These are phyloP conservation scores for Agrotis ipsilon DNA, from an alignment of 2,888 invertebrate species.

Conservation along the genomic window DNA sequence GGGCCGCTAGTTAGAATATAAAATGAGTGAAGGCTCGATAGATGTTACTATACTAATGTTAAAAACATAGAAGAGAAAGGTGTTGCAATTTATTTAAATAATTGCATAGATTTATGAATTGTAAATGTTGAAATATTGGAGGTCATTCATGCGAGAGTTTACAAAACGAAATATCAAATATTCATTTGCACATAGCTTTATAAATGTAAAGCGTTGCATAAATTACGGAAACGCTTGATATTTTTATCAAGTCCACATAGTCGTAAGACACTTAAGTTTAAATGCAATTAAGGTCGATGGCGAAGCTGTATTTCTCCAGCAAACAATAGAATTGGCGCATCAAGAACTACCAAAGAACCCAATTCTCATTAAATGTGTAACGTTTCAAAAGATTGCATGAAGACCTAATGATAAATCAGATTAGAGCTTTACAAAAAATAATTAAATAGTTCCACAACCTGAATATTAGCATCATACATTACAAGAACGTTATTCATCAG, in stretches of 20 bases:
- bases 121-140: not conserved
- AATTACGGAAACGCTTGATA: not conserved
- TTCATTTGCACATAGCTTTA: no score
- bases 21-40: no score
- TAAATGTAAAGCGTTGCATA: no score
- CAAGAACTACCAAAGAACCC: conserved; percentile 42
- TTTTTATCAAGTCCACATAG: not conserved
- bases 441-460: conserved; percentile 5
- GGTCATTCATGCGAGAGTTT: not conserved
- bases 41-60: no score
- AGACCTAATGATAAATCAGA: conserved; percentile 2
- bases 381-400: conserved; percentile 18
- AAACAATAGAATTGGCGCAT: conserved; percentile 44
- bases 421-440: conserved; percentile 5
- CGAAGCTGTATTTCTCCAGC: conserved; percentile 1
- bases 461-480: not conserved
- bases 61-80: not conserved
- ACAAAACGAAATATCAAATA: not conserved
- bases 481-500: not conserved
- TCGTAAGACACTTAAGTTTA: not conserved
- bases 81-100: not conserved
- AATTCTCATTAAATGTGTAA: conserved; percentile 46
- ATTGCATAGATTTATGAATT: not conserved
- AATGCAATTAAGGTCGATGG: not conserved
- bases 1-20: no score